Evolutionary conservation across 1,140 invertebrate species (phyloP), one percentile per base, ranked within the genome.

Genomic region (Papilio aristodemus): DNA sequence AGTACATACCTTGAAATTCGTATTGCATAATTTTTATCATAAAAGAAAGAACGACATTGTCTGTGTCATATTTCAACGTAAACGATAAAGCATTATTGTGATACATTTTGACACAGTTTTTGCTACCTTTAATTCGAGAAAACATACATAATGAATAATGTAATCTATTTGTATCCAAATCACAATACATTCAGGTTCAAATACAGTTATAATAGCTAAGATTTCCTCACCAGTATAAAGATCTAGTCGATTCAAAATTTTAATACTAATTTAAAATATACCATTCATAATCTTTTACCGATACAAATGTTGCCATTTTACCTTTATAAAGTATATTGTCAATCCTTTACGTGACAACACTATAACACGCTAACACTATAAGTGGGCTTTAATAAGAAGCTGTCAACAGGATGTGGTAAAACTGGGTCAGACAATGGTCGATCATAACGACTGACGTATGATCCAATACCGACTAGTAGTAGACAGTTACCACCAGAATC

Each of bases 361-460:
- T 32, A 32, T 32, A 32, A 32, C 27, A 32, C 27, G 27, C 2
- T 32, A 32, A 32, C n/a, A n/a, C n/a, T n/a, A 32, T 6, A 32
- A 32, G 27, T 32, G 27, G n/a, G 43, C 7, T 19, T 19, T 54
- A 10, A 46, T 19, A 7, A 46, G 27, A 32, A 6, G 27, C 27
- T 8, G 19, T 50, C 22, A 54, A 54, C 46, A 54, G 46, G 46
- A 54, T 54, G 46, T 3, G 9, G 10, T 10, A 25, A 1, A 54
- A 54, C 19, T 54, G 46, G 46, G 46, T 54, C 46, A 54, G 22
- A 9, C 17, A 50, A 50, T 19, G 43, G 10, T 25, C 46, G 46
- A 6, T 6, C 27, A 32, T 32, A 2, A 32, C 27, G 27, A 32
- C 27, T 32, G 27, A 32, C 27, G 27, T 32, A 6, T 10, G 11